A percentile compares a stretch with the other conserved stretches of the same genome.
These are phyloP conservation scores for Ladona fulva DNA, from an alignment of 1,140 invertebrate species.

Conservation along the genomic window DNA sequence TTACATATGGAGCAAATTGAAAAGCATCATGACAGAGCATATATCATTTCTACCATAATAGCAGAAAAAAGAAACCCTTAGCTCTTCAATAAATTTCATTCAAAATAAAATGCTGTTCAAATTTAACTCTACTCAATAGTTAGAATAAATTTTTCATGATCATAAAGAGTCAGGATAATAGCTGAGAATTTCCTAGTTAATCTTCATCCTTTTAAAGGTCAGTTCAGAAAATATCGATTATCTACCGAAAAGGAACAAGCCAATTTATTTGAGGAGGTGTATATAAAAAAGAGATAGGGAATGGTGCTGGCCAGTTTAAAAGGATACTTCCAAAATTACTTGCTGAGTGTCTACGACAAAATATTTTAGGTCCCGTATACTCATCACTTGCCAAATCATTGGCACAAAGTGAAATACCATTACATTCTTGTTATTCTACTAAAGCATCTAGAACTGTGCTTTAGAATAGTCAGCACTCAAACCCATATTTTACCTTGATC, in stretches of 20 bases:
- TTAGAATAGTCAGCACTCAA: not conserved
- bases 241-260: not conserved
- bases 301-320: slow-evolving; percentile 3
- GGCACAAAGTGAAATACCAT: not conserved
- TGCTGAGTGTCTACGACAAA: slow-evolving; percentile 4
- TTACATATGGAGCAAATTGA: not conserved
- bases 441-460: not conserved
- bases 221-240: slow-evolving; percentile 2
- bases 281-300: slow-evolving; percentile 4
- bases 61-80: not conserved
- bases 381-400: not conserved
- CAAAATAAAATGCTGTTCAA: too few species aligned
- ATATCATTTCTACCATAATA: not conserved
- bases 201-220: not conserved
- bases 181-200: not conserved
- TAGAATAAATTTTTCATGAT: not conserved
- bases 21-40: not conserved
- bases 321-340: slow-evolving; percentile 1
- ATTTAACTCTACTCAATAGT: too few species aligned
- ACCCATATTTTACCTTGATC: not conserved
- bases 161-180: not conserved
- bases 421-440: slow-evolving; percentile 2
- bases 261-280: not conserved
- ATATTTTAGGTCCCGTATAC: slow-evolving; percentile 9
- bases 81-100: too few species aligned